A percentile compares a stretch with the other conserved stretches of the same genome.
Conservation (phyloP, 2,888 invertebrate genomes). For the Zhuqinia jingwanae region DNA sequence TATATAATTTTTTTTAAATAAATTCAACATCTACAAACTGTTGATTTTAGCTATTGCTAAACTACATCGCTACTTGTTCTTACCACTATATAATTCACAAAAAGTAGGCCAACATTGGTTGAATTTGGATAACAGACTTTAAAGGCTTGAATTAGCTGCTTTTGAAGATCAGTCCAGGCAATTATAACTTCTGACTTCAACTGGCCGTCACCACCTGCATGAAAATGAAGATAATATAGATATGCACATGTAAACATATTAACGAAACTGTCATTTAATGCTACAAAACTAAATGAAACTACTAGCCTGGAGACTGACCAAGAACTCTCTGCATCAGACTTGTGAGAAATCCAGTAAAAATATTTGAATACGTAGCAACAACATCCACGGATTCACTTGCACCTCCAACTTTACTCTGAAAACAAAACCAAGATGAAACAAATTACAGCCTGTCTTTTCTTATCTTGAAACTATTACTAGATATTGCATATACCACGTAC, state of each 20-base stretch:
- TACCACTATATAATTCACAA: slow-evolving; percentile 73
- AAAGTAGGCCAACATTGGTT: slow-evolving; percentile 69
- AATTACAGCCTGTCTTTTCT: no score
- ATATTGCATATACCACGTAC: slow-evolving; percentile 53
- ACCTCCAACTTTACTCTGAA: slow-evolving; percentile 60
- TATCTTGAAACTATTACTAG: neutral
- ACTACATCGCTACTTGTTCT: no score
- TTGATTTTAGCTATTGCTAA: no score
- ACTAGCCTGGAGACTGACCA: slow-evolving; percentile 46
- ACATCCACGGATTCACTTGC: slow-evolving; percentile 67
- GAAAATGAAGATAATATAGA: no score
- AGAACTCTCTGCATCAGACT: slow-evolving; percentile 66
- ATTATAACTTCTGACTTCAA: slow-evolving; percentile 54
- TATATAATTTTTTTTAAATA: neutral
- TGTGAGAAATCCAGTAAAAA: slow-evolving; percentile 73
- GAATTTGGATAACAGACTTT: slow-evolving; percentile 72
- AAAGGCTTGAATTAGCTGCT: slow-evolving; percentile 68
- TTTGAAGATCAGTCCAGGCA: slow-evolving; percentile 65
- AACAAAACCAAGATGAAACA: neutral
- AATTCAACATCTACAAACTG: neutral
- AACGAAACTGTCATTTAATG: no score
- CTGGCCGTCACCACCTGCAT: slow-evolving; percentile 50
- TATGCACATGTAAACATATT: neutral
- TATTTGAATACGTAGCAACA: slow-evolving; percentile 69
- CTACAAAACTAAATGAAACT: neutral